Conservation (phyloP, 2,113 vertebrate species). For the Esox niger region DNA sequence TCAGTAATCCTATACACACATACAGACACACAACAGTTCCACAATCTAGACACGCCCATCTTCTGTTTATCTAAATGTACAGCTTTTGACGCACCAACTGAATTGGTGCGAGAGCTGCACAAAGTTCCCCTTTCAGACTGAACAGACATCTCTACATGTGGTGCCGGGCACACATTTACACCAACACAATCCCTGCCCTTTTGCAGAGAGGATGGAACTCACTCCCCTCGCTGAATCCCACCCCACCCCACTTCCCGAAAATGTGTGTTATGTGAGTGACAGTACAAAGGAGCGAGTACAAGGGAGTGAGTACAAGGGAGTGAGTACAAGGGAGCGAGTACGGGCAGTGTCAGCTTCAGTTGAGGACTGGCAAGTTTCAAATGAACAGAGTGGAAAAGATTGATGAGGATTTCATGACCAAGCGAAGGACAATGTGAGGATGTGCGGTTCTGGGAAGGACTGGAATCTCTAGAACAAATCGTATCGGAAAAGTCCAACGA, state of each 20-base stretch:
- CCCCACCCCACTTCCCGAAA: conserved; percentile 28
- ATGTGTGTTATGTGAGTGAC: conserved; percentile 1
- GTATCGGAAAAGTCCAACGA: conserved; percentile 22
- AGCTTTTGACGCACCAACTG: too few relatives aligned
- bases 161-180: neutral
- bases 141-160: neutral
- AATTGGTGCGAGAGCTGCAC: too few relatives aligned
- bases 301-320: too few relatives aligned
- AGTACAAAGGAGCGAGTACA: too few relatives aligned
- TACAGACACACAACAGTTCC: conserved; percentile 2
- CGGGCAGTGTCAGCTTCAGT: neutral
- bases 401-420: conserved; percentile 37
- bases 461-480: conserved; percentile 44
- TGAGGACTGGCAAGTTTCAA: conserved; percentile 25
- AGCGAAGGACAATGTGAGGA: conserved; percentile 52
- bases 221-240: conserved; percentile 10
- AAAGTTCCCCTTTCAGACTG: too few relatives aligned
- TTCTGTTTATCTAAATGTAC: too few relatives aligned
- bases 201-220: conserved; percentile 45
- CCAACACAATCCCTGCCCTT: neutral
- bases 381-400: neutral
- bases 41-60: too few relatives aligned
- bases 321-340: neutral
- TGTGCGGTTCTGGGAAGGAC: conserved; percentile 25
- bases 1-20: too few relatives aligned